Evolutionary conservation across 1,140 invertebrate species (phyloP).

Genomic region (Aphis gossypii): DNA sequence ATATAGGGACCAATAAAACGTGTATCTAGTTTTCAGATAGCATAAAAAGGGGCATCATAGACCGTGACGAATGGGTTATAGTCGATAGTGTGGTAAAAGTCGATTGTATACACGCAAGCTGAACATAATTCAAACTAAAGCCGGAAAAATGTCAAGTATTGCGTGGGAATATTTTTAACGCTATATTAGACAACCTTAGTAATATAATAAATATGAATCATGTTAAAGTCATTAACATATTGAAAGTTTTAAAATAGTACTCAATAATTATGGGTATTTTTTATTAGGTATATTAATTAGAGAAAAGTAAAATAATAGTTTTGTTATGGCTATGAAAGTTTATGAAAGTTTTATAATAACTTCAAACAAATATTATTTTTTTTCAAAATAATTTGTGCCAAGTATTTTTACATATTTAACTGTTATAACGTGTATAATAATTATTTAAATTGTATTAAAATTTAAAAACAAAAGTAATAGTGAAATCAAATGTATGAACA

Average conservation of each 20-base stretch:
- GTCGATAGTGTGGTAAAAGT: conserved; percentile 14
- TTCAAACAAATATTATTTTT: background rate
- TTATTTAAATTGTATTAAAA: background rate
- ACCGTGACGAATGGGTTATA: conserved; percentile 49
- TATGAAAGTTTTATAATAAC: background rate
- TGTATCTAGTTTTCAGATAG: conserved; percentile 21
- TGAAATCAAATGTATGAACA: background rate
- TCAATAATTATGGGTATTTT: no score
- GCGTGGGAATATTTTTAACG: conserved; percentile 49
- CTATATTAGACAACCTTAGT: conserved; percentile 24
- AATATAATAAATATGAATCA: conserved; percentile 18
- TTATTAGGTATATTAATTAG: background rate
- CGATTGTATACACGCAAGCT: conserved; percentile 47
- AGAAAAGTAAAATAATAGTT: background rate
- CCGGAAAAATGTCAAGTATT: conserved; percentile 48
- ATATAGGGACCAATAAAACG: background rate
- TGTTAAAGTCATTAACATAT: conserved; percentile 29
- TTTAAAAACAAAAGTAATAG: background rate
- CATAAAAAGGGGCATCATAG: conserved; percentile 44
- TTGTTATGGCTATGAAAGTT: background rate
- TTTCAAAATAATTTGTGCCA: background rate
- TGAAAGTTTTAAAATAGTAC: background rate
- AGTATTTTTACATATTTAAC: background rate
- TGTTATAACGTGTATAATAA: background rate
- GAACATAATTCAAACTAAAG: conserved; percentile 47